These are phyloP conservation scores for Helostoma temminkii DNA, from an alignment of 2,797 vertebrate genomes.

Conservation along the genomic window DNA sequence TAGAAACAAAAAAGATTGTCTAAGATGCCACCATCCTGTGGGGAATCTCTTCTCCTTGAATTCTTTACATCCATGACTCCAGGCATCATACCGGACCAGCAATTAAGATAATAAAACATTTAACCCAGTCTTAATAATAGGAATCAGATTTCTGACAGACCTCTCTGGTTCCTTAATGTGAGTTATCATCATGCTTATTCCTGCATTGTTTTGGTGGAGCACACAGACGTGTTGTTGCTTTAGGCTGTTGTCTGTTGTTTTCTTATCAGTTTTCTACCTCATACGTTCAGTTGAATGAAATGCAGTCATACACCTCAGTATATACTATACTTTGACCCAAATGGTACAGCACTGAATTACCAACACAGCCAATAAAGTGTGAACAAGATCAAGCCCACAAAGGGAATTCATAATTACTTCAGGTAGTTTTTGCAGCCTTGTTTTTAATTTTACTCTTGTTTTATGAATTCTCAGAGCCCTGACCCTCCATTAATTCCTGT, in stretches of 20 bases:
- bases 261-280: not conserved
- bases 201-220: too few relatives aligned
- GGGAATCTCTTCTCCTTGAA: too few relatives aligned
- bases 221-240: too few relatives aligned
- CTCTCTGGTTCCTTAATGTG: too few relatives aligned
- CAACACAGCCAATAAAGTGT: slow-evolving; percentile 22
- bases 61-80: too few relatives aligned
- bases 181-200: too few relatives aligned
- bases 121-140: too few relatives aligned
- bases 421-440: not conserved
- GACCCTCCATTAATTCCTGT: slow-evolving; percentile 42
- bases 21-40: too few relatives aligned
- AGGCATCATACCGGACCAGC: too few relatives aligned
- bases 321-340: not conserved
- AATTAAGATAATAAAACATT: too few relatives aligned
- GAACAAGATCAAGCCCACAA: slow-evolving; percentile 30
- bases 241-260: slow-evolving; percentile 11
- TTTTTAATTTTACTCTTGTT: slow-evolving; percentile 41
- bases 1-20: too few relatives aligned
- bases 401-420: slow-evolving; percentile 19
- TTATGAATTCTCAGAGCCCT: slow-evolving; percentile 31
- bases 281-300: not conserved
- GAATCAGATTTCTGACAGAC: too few relatives aligned
- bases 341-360: not conserved
- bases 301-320: not conserved